Percentiles rank a stretch among this genome's conserved stretches.
These are phyloP conservation scores for Sarcophaga subvicina DNA, from an alignment of 2,888 invertebrate species.

Conservation along the genomic window DNA sequence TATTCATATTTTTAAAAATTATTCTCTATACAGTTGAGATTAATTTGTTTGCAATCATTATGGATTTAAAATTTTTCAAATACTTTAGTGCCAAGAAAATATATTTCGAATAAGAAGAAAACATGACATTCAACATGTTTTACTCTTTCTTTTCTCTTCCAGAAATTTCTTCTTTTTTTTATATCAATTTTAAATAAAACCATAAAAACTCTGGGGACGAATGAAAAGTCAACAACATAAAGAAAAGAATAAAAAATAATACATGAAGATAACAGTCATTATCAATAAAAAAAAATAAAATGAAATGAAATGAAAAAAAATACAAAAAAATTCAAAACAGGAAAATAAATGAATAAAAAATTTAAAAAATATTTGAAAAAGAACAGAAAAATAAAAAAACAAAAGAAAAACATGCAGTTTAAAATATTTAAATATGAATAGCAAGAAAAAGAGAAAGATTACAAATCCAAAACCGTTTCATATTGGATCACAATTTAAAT, in stretches of 20 bases:
- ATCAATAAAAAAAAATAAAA: conserved; percentile 1
- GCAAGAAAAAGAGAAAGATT: background rate
- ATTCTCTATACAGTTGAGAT: too few species aligned
- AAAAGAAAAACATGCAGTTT: background rate
- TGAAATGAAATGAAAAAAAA: background rate
- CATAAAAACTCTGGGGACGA: background rate
- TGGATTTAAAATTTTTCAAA: too few species aligned
- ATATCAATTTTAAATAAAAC: background rate
- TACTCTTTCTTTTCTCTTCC: too few species aligned
- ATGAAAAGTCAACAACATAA: background rate
- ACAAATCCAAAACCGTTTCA: background rate
- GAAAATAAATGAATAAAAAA: background rate
- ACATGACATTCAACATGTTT: too few species aligned
- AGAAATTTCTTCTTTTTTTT: background rate
- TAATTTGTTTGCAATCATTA: too few species aligned
- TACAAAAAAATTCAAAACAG: background rate
- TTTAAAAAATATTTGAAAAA: background rate
- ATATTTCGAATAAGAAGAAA: too few species aligned
- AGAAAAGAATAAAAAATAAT: background rate
- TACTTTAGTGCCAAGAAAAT: too few species aligned
- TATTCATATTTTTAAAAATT: too few species aligned
- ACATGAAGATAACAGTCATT: conserved; percentile 18
- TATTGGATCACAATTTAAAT: background rate
- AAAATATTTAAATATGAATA: background rate
- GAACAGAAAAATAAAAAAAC: background rate